A percentile compares a stretch with the other conserved stretches of the same genome.
phyloP scores from a whole-genome alignment of 2,113 vertebrate species.

The Struthidea cinerea region DNA sequence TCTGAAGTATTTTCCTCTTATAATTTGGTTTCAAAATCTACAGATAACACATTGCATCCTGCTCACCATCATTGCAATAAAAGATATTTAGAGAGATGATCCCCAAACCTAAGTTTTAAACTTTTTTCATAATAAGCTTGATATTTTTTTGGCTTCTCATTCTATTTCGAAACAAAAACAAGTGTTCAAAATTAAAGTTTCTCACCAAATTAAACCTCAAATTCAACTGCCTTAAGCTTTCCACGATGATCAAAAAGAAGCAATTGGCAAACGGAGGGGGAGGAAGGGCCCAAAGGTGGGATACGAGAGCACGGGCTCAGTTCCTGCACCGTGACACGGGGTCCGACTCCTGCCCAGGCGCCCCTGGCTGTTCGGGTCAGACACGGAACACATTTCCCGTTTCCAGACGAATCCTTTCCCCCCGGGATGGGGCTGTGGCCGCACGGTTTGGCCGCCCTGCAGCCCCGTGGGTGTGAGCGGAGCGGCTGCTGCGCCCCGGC shows the following conservation, averaged over 20 bases:
- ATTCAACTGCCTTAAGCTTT: background rate
- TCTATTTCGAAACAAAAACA: background rate
- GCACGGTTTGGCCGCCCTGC: rapidly evolving
- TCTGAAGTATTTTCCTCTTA: background rate
- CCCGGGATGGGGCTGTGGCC: background rate
- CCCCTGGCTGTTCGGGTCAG: rapidly evolving
- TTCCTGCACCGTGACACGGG: background rate
- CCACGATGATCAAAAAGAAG: background rate
- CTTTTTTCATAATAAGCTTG: background rate
- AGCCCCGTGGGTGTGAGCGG: rapidly evolving
- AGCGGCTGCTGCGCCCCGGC: too few species aligned
- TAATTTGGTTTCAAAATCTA: background rate
- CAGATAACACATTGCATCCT: background rate
- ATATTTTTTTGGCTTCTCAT: background rate
- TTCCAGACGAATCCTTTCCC: background rate
- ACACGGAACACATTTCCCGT: rapidly evolving
- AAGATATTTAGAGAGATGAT: background rate
- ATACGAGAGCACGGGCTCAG: background rate
- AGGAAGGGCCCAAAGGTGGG: background rate
- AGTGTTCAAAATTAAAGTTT: background rate
- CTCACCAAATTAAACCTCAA: background rate
- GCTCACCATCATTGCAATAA: background rate
- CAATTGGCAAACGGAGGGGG: background rate
- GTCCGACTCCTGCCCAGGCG: background rate
- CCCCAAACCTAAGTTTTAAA: background rate